A percentile compares a stretch with the other conserved stretches of the same genome.
Evolutionary conservation across 2,888 invertebrate genomes (phyloP).

Genomic region (Amblyjoppa proteus): DNA sequence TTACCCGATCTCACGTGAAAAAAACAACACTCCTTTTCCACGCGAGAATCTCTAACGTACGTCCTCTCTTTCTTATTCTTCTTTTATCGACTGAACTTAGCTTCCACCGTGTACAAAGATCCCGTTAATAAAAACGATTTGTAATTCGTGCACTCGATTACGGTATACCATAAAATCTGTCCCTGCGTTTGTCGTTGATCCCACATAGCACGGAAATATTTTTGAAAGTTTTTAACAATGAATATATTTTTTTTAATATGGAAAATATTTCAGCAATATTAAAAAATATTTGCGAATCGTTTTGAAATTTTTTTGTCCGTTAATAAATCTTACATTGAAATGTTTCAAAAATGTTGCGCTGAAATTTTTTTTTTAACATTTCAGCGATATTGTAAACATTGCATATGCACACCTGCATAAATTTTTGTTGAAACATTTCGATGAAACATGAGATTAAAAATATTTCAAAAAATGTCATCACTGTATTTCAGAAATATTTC

Average conservation of each 20-base stretch:
- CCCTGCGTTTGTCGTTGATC: neutral
- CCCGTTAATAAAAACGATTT: slow-evolving; percentile 72
- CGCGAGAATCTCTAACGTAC: slow-evolving; percentile 38
- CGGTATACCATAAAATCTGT: neutral
- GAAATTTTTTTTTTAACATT: too few relatives aligned
- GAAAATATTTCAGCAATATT: too few relatives aligned
- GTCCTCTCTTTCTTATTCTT: slow-evolving; percentile 43
- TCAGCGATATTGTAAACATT: too few relatives aligned
- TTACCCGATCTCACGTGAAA: slow-evolving; percentile 51
- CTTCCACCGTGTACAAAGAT: slow-evolving; percentile 78
- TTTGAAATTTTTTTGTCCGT: neutral
- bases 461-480: too few relatives aligned
- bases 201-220: neutral
- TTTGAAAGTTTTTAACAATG: neutral
- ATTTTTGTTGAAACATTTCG: too few relatives aligned
- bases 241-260: too few relatives aligned
- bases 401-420: too few relatives aligned
- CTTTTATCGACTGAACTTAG: slow-evolving; percentile 73
- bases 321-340: neutral
- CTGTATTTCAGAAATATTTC: too few relatives aligned
- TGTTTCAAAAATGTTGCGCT: too few relatives aligned
- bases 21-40: slow-evolving; percentile 19
- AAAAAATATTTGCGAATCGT: neutral
- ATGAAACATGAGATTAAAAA: too few relatives aligned
- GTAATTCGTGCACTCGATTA: slow-evolving; percentile 61